Evolutionary conservation across 2,888 invertebrate species (phyloP), one percentile per base, ranked within the genome.

Genomic region (Xanthia togata): DNA sequence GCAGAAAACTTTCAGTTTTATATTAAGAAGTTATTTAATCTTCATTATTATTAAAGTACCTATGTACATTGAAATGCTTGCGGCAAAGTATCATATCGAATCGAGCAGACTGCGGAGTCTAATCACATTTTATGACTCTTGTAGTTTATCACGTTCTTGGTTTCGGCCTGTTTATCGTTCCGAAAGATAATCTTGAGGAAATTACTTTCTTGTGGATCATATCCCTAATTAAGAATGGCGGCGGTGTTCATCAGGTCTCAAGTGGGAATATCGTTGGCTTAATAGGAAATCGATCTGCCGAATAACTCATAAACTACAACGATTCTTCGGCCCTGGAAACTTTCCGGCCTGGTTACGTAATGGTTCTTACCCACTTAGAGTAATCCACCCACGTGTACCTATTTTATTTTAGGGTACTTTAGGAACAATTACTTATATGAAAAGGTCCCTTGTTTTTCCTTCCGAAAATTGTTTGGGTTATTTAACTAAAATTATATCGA

Each of bases 191-290:
- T 93, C 92, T 90, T 83, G 86, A 87, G 91, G 90, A 94, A 94
- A 95, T 95, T 94, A 93, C 94, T 93, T 94, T 94, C 92, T 91
- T 93, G 93, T 91, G 92, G 93, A 92, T 94, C 93, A 94, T 94
- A 93, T 93, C 91, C 92, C 91, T 94, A 95, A 95, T 95, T 95
- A 95, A 92, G 92, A 91, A 91, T 88, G 91, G 91, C 90, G 89
- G 88, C 88, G 88, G 91, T 89, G 89, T 90, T 93, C 90, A 89
- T 91, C 90, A 91, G 82, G 84, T 82, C 88, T 89, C 87, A 86
- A 90, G 90, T 89, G 90, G 87, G 85, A 91, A 89, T 91, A 90
- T 89, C 89, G 88, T 87, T 86, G 88, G 89, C 87, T 87, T 94
- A 92, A 94, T 93, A 91, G 90, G 87, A 92, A 94, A 94, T 94